Conservation (phyloP, 1,140 invertebrate species). For the Drosophila ironensis region DNA sequence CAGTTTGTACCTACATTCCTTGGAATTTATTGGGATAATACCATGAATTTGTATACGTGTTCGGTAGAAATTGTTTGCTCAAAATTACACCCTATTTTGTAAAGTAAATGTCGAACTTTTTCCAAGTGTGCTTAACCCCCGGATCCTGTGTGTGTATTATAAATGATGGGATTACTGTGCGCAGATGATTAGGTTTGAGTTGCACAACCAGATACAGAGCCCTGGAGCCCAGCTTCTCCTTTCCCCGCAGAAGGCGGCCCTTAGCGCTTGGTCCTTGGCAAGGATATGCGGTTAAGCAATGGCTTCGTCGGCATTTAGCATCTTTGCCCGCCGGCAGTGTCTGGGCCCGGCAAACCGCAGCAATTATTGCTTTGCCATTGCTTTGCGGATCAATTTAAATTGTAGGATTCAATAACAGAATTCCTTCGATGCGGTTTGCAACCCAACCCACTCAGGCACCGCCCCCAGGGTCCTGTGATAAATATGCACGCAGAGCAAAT, state of each 20-base stretch:
- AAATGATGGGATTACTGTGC: conserved; percentile 61
- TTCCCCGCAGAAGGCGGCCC: too few relatives aligned
- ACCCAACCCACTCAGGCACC: background rate
- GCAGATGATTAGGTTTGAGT: conserved; percentile 59
- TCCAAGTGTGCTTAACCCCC: background rate
- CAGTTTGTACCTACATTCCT: too few relatives aligned
- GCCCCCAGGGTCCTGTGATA: conserved; percentile 46
- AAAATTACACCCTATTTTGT: too few relatives aligned
- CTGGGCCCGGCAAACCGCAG: conserved; percentile 48
- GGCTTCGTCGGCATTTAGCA: conserved; percentile 16
- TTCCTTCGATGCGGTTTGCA: conserved; percentile 27
- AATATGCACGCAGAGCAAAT: conserved; percentile 67
- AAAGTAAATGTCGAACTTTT: background rate
- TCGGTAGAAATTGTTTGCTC: too few relatives aligned
- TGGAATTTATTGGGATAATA: too few relatives aligned
- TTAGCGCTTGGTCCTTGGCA: too few relatives aligned
- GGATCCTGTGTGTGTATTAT: conserved; percentile 40
- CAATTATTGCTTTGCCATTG: conserved; percentile 69
- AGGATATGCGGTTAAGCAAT: conserved; percentile 62
- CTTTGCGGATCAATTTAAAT: conserved; percentile 64
- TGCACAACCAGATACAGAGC: conserved; percentile 25
- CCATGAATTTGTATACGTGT: too few relatives aligned
- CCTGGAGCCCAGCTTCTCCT: background rate
- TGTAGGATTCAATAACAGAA: conserved; percentile 67
- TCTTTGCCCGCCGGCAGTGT: background rate